Base-by-base conservation (phyloP, 2,797 vertebrate species). In the Lagorchestes hirsutus region DNA sequence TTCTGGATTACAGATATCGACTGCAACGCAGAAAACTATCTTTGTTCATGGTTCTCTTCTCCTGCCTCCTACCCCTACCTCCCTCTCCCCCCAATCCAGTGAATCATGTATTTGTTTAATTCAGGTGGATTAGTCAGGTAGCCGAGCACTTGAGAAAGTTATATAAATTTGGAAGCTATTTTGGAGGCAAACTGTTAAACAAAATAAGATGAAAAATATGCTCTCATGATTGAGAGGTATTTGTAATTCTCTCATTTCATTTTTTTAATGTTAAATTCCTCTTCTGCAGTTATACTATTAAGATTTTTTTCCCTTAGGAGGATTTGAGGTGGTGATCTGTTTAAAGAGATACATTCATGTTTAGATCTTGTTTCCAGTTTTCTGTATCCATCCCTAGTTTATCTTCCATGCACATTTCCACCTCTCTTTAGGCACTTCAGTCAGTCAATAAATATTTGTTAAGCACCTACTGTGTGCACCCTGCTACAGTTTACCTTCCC, bases 1-100 rank as follows among this genome's bases (percentile, higher is more conserved):
- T 96, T 57, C 97, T 96, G 95, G 94, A 96, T 97, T 98, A 93
- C 96, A 54, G 98, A 97, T 96, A 90, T 94, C 97, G 97, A 95
- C 98, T 97, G 97, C 29, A 95, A 98, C 93, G 62, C 40, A 82
- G 93, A 96, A 96, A 97, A 95, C 96, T 98, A 82, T 90, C 82
- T 97, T 95, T 93, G 91, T 87, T 55, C 91, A 91, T 16, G 62
- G 59, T 5, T 1, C 0, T 22, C 6, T 29, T 56, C 59, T 24
- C 6, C 22, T 74, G 40, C 40, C 50, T 6, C n/a, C 28, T 5
- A 12, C 4, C 28, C 3, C 0, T 9, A 5, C 16, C 9, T 52
- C 18, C 16, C 5, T 46, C 6, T 40, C 67, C 58, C 46, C 91
- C 93, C 93, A 4, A 5, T 82, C n/a, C 16, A 82, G 55, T 93